Evolutionary conservation across 2,797 vertebrate species (phyloP).

Genomic region (Epinephelus coioides): DNA sequence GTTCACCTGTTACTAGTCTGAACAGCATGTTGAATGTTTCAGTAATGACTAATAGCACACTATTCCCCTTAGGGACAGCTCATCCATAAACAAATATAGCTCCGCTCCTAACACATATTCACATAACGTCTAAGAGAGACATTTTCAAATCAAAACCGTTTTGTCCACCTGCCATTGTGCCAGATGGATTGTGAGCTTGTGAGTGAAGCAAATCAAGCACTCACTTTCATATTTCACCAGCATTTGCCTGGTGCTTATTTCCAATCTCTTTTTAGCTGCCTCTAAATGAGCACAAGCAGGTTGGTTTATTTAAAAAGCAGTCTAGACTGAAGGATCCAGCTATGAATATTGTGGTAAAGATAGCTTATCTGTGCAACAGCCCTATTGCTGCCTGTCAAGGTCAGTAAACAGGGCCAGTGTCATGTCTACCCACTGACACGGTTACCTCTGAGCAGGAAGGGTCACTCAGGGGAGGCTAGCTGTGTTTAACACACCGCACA

Average conservation of each 20-base stretch:
- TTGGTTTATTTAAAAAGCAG: background rate
- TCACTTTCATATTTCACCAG: too few relatives aligned
- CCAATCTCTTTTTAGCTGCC: background rate
- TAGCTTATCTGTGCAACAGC: slow-evolving; percentile 23
- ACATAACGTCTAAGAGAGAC: background rate
- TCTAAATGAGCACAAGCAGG: background rate
- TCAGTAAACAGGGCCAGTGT: slow-evolving; percentile 41
- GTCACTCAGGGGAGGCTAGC: background rate
- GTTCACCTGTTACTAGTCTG: slow-evolving; percentile 33
- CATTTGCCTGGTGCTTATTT: too few relatives aligned
- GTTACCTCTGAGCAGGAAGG: slow-evolving; percentile 14
- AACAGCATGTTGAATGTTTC: background rate
- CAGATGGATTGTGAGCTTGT: too few relatives aligned
- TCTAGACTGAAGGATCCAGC: background rate
- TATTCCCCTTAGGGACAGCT: background rate
- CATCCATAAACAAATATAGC: background rate
- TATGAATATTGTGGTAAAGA: background rate
- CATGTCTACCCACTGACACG: slow-evolving; percentile 42
- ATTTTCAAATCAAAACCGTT: background rate
- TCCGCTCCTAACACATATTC: background rate
- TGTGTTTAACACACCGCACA: background rate
- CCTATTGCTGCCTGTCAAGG: slow-evolving; percentile 55
- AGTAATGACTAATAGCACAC: background rate
- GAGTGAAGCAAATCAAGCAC: too few relatives aligned
- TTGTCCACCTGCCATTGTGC: too few relatives aligned